These are phyloP conservation scores for Karalla daura DNA, from an alignment of 2,797 vertebrate species.

Conservation along the genomic window DNA sequence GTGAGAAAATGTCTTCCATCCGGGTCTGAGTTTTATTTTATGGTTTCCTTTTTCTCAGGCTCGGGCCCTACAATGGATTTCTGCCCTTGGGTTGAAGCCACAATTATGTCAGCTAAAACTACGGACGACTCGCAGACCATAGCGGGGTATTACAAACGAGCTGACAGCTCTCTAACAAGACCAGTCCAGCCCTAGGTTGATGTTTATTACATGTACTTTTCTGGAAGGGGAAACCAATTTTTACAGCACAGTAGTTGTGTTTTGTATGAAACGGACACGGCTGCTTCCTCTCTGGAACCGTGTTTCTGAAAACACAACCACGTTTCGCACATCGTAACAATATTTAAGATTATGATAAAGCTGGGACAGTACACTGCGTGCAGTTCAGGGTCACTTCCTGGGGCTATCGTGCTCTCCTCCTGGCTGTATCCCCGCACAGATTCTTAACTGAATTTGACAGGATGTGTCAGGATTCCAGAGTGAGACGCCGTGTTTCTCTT, in stretches of 20 bases:
- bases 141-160: conserved; percentile 71
- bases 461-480: too few species aligned
- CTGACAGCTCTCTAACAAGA: conserved; percentile 70
- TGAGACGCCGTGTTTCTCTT: too few species aligned
- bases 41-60: conserved; percentile 28
- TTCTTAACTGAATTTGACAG: too few species aligned
- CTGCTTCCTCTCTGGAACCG: conserved; percentile 17
- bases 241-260: conserved; percentile 44
- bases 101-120: conserved; percentile 72
- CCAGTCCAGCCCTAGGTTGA: conserved; percentile 43
- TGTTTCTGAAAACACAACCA: background rate
- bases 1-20: conserved; percentile 28
- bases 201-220: conserved; percentile 60
- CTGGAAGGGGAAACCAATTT: conserved; percentile 52
- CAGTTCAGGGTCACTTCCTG: too few species aligned
- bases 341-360: too few species aligned
- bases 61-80: conserved; percentile 46
- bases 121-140: conserved; percentile 68
- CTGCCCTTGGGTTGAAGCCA: conserved; percentile 69
- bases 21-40: conserved; percentile 33
- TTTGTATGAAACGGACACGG: conserved; percentile 48
- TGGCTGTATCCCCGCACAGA: too few species aligned
- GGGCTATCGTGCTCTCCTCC: too few species aligned
- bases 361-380: too few species aligned
- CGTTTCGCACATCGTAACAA: too few species aligned